phyloP scores from a whole-genome alignment of 2,888 invertebrate species.

The Diplazon laetatorius region DNA sequence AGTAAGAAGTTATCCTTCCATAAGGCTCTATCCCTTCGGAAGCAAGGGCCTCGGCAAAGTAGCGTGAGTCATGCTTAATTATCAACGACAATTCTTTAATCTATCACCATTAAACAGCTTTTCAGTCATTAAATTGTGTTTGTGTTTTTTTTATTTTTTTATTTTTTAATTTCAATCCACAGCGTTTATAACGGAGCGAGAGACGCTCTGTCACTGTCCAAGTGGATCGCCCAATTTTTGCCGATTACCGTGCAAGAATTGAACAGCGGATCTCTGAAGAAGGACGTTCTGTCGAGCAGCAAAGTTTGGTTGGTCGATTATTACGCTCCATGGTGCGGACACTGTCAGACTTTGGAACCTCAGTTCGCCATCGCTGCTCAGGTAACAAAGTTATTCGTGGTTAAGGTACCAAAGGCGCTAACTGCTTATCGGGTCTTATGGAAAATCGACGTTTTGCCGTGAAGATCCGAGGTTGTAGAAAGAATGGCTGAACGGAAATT shows the following conservation, averaged over 20 bases:
- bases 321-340: conserved; percentile 87
- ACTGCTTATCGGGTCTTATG: too few species aligned
- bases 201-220: conserved; percentile 85
- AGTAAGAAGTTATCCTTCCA: conserved; percentile 87
- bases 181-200: conserved; percentile 86
- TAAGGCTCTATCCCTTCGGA: conserved; percentile 87
- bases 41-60: conserved; percentile 83
- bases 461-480: too few species aligned
- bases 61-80: conserved; percentile 81
- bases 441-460: too few species aligned
- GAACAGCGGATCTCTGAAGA: conserved; percentile 81
- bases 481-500: too few species aligned
- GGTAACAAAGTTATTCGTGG: too few species aligned
- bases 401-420: too few species aligned
- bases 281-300: conserved; percentile 83
- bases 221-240: conserved; percentile 86
- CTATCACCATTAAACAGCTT: too few species aligned
- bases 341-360: conserved; percentile 87
- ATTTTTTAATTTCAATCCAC: too few species aligned
- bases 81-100: neutral
- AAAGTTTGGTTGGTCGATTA: conserved; percentile 87
- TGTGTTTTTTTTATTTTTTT: too few species aligned
- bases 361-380: conserved; percentile 87
- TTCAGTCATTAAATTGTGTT: too few species aligned
- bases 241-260: conserved; percentile 85